phyloP scores from a whole-genome alignment of 2,888 invertebrate genomes.

The Nebria brevicollis region DNA sequence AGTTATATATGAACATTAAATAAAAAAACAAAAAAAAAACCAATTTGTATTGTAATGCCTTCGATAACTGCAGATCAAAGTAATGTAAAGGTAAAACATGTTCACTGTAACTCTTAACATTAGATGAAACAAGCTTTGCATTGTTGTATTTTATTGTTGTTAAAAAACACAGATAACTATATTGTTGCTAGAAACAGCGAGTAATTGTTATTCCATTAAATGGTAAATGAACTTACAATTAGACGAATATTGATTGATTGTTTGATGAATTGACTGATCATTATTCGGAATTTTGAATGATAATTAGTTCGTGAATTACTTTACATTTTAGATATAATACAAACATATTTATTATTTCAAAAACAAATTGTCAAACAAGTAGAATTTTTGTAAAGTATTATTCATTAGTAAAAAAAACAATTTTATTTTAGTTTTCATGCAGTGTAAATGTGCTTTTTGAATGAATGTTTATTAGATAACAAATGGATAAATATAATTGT shows the following conservation, averaged over 20 bases:
- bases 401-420: not conserved
- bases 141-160: slow-evolving; percentile 62
- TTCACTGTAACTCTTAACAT: slow-evolving; percentile 42
- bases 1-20: slow-evolving; percentile 5
- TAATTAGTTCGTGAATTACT: not conserved
- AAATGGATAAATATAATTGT: slow-evolving; percentile 42
- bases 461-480: slow-evolving; percentile 8
- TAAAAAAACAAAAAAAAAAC: slow-evolving; percentile 11
- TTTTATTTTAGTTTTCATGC: not conserved
- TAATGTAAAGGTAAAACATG: slow-evolving; percentile 32
- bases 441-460: not conserved
- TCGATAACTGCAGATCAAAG: slow-evolving; percentile 57
- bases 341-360: no score
- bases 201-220: slow-evolving; percentile 57
- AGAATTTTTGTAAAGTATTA: not conserved
- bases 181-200: slow-evolving; percentile 62
- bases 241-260: not conserved
- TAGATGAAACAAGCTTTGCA: slow-evolving; percentile 58
- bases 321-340: no score
- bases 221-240: not conserved
- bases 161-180: slow-evolving; percentile 60
- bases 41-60: slow-evolving; percentile 54
- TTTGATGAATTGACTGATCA: not conserved
- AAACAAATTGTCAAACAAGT: no score
- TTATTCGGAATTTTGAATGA: not conserved